A percentile compares a stretch with the other conserved stretches of the same genome.
phyloP scores from a whole-genome alignment of 2,888 invertebrate genomes.

The Heliothis peltigera region DNA sequence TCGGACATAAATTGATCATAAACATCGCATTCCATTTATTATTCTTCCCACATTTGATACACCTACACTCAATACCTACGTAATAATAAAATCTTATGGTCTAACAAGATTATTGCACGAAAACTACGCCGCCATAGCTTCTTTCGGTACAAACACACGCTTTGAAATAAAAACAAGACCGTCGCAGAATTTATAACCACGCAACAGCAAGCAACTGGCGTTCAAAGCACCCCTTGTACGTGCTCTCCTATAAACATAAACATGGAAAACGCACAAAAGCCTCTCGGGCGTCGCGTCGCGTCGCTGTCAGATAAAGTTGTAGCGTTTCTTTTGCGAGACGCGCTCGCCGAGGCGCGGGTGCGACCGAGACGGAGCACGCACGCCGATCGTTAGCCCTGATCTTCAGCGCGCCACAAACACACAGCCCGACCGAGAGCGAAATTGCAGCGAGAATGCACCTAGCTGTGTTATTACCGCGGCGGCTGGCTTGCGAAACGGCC shows the following conservation, averaged over 20 bases:
- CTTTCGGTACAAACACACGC: slow-evolving; percentile 71
- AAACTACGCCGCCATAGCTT: slow-evolving; percentile 61
- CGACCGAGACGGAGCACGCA: slow-evolving; percentile 78
- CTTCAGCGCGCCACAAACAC: slow-evolving; percentile 90
- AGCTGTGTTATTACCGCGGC: slow-evolving; percentile 87
- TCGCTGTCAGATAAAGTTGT: slow-evolving; percentile 89
- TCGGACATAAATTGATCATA: slow-evolving; percentile 19
- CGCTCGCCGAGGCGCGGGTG: slow-evolving; percentile 68
- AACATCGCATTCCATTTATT: slow-evolving; percentile 35
- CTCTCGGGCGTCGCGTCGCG: slow-evolving; percentile 86
- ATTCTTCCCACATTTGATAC: slow-evolving; percentile 38
- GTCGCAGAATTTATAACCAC: slow-evolving; percentile 80
- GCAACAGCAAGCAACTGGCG: slow-evolving; percentile 78
- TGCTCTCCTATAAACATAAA: slow-evolving; percentile 89
- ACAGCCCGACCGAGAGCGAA: slow-evolving; percentile 90
- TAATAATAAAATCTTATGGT: slow-evolving; percentile 57
- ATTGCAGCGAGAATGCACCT: slow-evolving; percentile 90
- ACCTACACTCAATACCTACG: slow-evolving; percentile 22
- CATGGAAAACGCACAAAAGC: slow-evolving; percentile 90
- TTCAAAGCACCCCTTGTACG: slow-evolving; percentile 88
- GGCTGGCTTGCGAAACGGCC: slow-evolving; percentile 80
- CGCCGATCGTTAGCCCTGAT: slow-evolving; percentile 90
- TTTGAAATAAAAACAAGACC: slow-evolving; percentile 82
- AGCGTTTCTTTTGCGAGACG: slow-evolving; percentile 87
- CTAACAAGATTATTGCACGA: slow-evolving; percentile 61